Base-by-base conservation (phyloP, 2,113 vertebrate species). In the Empidonax traillii region DNA sequence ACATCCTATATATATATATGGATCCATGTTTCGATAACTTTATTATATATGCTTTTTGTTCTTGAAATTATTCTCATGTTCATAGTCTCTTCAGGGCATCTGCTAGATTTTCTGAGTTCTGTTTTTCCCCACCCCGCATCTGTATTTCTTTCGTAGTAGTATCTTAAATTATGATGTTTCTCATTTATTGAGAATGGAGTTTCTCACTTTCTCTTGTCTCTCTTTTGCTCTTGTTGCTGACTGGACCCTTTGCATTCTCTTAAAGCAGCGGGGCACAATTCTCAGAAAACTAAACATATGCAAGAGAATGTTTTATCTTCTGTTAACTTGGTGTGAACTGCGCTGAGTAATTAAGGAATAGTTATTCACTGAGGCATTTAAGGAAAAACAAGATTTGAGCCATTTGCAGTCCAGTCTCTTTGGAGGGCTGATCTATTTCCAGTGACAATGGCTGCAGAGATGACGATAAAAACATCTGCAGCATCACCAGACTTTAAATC, bases 401-500 rank as follows among this genome's bases (percentile, higher is more conserved):
- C 89, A 55, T 82, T 95, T 74, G 12, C 65, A 46, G 61, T 94
- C 61, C 90, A 43, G 58, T 59, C 35, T 89, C 90, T 68, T 82
- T 89, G 88, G 77, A 92, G 39, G 25, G 19, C 85, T 90, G 83
- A 88, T 96, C 88, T 94, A 63, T 97, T 96, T 96, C 83, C 69
- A 90, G 88, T 93, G 72, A 84, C 67, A 91, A 30, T 0, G 15
- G 94, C 90, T 90, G n/a, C 37, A 20, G 93, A 92, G 77, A 90
- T 80, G 71, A 81, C 4, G 15, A 52, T 89, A 96, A 96, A 90
- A 97, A 78, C 83, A 96, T 97, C 92, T 96, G 79, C 41, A 95
- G 75, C 51, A 74, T 96, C 91, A 87, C 89, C 79, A 62, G 94
- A 97, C 89, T 96, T 96, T 96, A 96, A 97, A 96, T 97, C 95